phyloP scores from a whole-genome alignment of 2,113 vertebrate genomes.

The Ophiodon elongatus region DNA sequence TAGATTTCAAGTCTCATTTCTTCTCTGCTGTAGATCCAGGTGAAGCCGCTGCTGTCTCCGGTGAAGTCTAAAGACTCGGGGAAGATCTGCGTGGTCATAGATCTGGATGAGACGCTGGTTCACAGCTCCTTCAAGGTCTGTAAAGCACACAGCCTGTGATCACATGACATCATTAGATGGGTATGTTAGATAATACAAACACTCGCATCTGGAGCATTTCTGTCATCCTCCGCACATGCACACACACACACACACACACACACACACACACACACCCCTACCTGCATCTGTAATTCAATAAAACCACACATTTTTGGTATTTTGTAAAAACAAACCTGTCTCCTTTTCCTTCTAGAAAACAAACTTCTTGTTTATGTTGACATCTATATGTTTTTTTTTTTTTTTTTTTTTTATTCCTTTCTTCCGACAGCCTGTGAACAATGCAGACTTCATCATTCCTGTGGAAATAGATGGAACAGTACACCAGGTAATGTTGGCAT shows the following conservation, averaged over 20 bases:
- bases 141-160: constrained; percentile 1
- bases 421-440: constrained; percentile 92
- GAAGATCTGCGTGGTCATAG: constrained; percentile 88
- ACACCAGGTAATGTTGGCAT: constrained; percentile 87
- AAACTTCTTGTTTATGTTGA: too few relatives aligned
- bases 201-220: constrained; percentile 40
- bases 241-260: not conserved
- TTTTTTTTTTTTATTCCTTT: too few relatives aligned
- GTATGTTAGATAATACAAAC: constrained; percentile 3
- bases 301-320: not conserved
- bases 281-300: constrained; percentile 6
- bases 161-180: constrained; percentile 30
- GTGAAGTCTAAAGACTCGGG: constrained; percentile 85
- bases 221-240: not conserved
- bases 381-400: not conserved
- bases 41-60: constrained; percentile 84
- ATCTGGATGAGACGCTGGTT: constrained; percentile 87
- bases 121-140: constrained; percentile 88
- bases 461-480: constrained; percentile 94
- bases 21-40: constrained; percentile 60
- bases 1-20: not conserved
- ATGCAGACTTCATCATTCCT: constrained; percentile 96
- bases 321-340: too few relatives aligned
- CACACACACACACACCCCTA: constrained; percentile 11
- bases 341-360: not conserved